These are phyloP conservation scores for Tetragonisca angustula DNA, from an alignment of 2,888 invertebrate species.

Conservation along the genomic window DNA sequence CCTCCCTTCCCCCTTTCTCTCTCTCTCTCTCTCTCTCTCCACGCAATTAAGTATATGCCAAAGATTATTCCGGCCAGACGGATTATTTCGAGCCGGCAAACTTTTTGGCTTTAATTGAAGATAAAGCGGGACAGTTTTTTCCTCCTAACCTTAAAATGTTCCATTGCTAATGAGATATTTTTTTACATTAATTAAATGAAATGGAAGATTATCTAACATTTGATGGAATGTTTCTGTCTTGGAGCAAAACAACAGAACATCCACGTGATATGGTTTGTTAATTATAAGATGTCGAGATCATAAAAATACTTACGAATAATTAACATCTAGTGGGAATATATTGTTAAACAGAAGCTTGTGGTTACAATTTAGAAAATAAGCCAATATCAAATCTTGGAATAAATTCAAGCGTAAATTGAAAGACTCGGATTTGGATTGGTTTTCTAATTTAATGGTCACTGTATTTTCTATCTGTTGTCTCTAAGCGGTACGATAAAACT, in stretches of 20 bases:
- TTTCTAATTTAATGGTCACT: neutral
- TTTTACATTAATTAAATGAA: neutral
- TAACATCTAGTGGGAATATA: neutral
- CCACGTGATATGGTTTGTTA: neutral
- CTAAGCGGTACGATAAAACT: neutral
- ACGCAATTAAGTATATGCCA: constrained; percentile 22
- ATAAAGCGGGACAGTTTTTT: neutral
- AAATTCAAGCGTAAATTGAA: neutral
- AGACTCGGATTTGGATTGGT: too few relatives aligned
- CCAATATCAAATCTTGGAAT: neutral
- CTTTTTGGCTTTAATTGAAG: neutral
- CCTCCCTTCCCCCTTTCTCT: neutral
- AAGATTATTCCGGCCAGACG: constrained; percentile 14
- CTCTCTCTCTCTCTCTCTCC: neutral
- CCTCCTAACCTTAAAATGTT: neutral
- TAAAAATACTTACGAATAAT: neutral
- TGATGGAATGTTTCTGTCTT: neutral
- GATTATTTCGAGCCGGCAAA: constrained; percentile 1
- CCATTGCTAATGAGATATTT: too few relatives aligned
- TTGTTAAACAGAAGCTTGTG: too few relatives aligned
- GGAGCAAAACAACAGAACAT: neutral
- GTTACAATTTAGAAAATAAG: neutral
- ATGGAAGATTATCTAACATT: neutral
- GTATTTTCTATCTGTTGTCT: neutral
- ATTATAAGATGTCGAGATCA: too few relatives aligned